phyloP scores from a whole-genome alignment of 2,113 vertebrate species.

The Entelurus aequoreus region DNA sequence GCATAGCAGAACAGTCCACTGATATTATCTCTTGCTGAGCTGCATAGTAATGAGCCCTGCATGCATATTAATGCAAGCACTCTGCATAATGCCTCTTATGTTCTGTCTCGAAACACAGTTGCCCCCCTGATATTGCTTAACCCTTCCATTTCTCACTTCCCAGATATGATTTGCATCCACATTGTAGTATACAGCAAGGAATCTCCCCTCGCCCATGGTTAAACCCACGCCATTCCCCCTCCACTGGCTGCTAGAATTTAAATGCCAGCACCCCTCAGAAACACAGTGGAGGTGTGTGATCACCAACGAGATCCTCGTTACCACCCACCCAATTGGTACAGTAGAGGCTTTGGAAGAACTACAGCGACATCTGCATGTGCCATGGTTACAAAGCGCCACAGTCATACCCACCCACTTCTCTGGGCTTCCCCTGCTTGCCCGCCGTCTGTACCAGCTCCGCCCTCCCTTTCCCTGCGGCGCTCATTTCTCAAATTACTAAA shows the following conservation, averaged over 20 bases:
- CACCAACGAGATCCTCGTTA: slow-evolving; percentile 78
- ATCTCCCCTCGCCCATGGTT: slow-evolving; percentile 36
- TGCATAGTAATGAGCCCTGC: slow-evolving; percentile 66
- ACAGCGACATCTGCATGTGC: slow-evolving; percentile 99
- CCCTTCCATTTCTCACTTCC: slow-evolving; percentile 65
- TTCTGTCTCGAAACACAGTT: slow-evolving; percentile 72
- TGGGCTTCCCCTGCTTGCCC: slow-evolving; percentile 57
- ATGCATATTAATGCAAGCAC: slow-evolving; percentile 80
- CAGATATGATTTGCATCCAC: slow-evolving; percentile 77
- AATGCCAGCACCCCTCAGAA: slow-evolving; percentile 42
- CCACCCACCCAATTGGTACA: slow-evolving; percentile 71
- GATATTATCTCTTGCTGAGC: slow-evolving; percentile 62
- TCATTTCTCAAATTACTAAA: slow-evolving; percentile 73
- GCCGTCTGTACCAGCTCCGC: slow-evolving; percentile 45
- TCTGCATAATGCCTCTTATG: slow-evolving; percentile 80
- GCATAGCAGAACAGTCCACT: slow-evolving; percentile 48
- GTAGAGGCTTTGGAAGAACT: slow-evolving; percentile 89
- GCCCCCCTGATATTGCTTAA: slow-evolving; percentile 64
- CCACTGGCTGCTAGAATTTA: slow-evolving; percentile 30
- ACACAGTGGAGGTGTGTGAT: slow-evolving; percentile 63
- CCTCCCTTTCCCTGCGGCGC: slow-evolving; percentile 58
- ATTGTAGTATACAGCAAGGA: slow-evolving; percentile 75
- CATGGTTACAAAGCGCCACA: slow-evolving; percentile 76
- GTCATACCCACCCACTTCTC: slow-evolving; percentile 64
- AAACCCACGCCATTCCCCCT: slow-evolving; percentile 33